Percentiles rank a stretch among this genome's conserved stretches.
phyloP scores from a whole-genome alignment of 2,888 invertebrate genomes.

The Ormyrus rosae region DNA sequence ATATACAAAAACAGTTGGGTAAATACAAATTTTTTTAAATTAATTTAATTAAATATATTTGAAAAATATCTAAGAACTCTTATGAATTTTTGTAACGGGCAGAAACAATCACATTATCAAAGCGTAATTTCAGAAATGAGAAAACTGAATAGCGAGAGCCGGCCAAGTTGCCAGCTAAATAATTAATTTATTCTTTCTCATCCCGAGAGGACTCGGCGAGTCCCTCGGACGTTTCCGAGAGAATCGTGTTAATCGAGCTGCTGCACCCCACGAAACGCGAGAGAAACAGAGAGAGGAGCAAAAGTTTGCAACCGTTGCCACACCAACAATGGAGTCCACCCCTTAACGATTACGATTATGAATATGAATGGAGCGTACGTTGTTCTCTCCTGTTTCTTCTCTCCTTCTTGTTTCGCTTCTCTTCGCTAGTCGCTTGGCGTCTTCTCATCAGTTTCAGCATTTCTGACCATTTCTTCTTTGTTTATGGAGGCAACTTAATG shows the following conservation, averaged over 20 bases:
- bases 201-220: constrained; percentile 45
- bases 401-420: constrained; percentile 45
- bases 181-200: constrained; percentile 55
- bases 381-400: constrained; percentile 40
- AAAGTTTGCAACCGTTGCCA: constrained; percentile 55
- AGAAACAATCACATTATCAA: constrained; percentile 34
- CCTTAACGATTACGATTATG: constrained; percentile 62
- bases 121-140: constrained; percentile 51
- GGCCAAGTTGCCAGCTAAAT: constrained; percentile 48
- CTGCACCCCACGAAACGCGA: constrained; percentile 21
- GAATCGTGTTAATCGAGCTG: constrained; percentile 58
- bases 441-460: constrained; percentile 29
- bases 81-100: too few relatives aligned
- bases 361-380: constrained; percentile 58
- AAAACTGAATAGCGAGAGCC: constrained; percentile 25
- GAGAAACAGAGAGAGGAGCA: constrained; percentile 31
- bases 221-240: constrained; percentile 57
- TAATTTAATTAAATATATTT: too few relatives aligned
- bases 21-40: too few relatives aligned
- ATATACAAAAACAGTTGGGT: too few relatives aligned
- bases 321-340: constrained; percentile 58
- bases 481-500: neutral
- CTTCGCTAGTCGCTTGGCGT: constrained; percentile 37
- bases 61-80: too few relatives aligned
- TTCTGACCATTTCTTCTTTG: constrained; percentile 23